Evolutionary conservation across 1,140 invertebrate species (phyloP), one percentile per base, ranked within the genome.

Genomic region (Mycetomoellerius zeteki): DNA sequence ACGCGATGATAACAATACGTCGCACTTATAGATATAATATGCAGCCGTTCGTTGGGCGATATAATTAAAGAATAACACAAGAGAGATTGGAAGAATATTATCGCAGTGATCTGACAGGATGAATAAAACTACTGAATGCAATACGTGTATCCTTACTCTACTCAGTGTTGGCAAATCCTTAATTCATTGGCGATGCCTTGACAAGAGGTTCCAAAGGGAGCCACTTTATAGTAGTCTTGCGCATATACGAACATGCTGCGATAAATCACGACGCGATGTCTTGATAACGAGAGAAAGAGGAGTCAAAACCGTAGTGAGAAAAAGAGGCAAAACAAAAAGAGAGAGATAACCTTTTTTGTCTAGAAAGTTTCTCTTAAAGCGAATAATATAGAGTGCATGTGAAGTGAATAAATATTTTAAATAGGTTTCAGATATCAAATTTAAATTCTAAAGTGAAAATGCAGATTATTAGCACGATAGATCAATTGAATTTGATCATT

Each of bases 231-330:
- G 60, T 33, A 43, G 24, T 21, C 76, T 47, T 24, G 43, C 47
- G 16, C 47, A n/a, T 43, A 81, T 47, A 47, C 21, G 47, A 71
- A 47, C 30, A 4, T 69, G 10, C 16, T 33, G 30, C 77, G 21
- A 81, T 81, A 81, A 81, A 81, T 81, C 77, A 81, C 47, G 21
- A 4, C 27, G 3, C 27, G 37, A 30, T 71, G 47, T 81, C 64
- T 76, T 77, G 81, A 62, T 76, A 77, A 76, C n/a, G 81, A 76
- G 54, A 76, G 37, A 75, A 69, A 62, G n/a, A 52, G 60, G 47
- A 85, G 30, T 47, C 43, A 24, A 60, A 47, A 60, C 10, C 12
- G 19, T 47, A 78, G n/a, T 16, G 30, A 67, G 47, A 30, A 65
- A 16, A 21, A 16, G 10, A 50, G 30, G 10, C 8, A 54, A 54